These are phyloP conservation scores for Myopa testacea DNA, from an alignment of 2,888 invertebrate species.

Conservation along the genomic window DNA sequence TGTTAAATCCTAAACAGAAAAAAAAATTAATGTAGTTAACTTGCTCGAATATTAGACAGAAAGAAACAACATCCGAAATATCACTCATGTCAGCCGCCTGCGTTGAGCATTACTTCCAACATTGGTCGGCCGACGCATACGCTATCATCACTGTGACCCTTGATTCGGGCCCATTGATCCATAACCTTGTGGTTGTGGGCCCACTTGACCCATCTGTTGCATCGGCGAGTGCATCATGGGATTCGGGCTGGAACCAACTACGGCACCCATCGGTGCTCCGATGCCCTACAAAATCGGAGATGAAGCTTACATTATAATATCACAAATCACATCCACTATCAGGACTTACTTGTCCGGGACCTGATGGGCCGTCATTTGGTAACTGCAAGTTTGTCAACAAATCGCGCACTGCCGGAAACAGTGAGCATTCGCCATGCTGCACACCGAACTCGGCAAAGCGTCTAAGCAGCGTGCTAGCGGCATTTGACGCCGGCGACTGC, in stretches of 20 bases:
- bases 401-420: slow-evolving; percentile 92
- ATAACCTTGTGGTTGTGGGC: slow-evolving; percentile 61
- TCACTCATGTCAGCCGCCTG: slow-evolving; percentile 43
- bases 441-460: slow-evolving; percentile 80
- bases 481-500: slow-evolving; percentile 72
- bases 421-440: slow-evolving; percentile 87
- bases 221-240: slow-evolving; percentile 74
- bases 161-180: slow-evolving; percentile 61
- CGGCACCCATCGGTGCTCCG: slow-evolving; percentile 67
- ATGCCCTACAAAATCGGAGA: slow-evolving; percentile 58
- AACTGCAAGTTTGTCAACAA: slow-evolving; percentile 85
- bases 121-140: slow-evolving; percentile 63
- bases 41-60: too few relatives aligned
- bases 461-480: slow-evolving; percentile 75
- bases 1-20: too few relatives aligned
- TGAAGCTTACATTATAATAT: background rate
- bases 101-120: slow-evolving; percentile 48
- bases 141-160: slow-evolving; percentile 67
- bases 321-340: background rate
- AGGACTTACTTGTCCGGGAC: slow-evolving; percentile 63
- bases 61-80: too few relatives aligned
- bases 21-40: too few relatives aligned
- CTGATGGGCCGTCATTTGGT: slow-evolving; percentile 80
- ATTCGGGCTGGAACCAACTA: slow-evolving; percentile 69
- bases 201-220: slow-evolving; percentile 67